Percentiles rank a stretch among this genome's conserved stretches.
These are phyloP conservation scores for Characodon lateralis DNA, from an alignment of 2,797 vertebrate species.

Conservation along the genomic window DNA sequence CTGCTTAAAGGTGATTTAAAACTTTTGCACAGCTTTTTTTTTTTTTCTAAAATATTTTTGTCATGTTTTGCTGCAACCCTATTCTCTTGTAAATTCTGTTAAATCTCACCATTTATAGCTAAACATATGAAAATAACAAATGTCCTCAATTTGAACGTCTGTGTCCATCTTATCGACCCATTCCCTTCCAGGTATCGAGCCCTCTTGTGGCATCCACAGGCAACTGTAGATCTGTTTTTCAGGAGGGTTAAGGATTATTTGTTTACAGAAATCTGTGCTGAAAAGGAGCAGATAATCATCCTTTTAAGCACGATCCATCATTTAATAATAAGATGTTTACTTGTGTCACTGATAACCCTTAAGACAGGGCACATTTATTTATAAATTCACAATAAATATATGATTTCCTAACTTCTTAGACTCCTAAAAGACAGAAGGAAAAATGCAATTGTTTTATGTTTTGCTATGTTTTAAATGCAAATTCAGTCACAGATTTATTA, in stretches of 20 bases:
- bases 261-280: constrained; percentile 61
- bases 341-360: constrained; percentile 26
- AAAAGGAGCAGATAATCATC: constrained; percentile 62
- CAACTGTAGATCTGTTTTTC: constrained; percentile 35
- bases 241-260: constrained; percentile 65
- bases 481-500: not conserved
- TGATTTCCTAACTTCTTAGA: not conserved
- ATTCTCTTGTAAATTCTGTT: constrained; percentile 13
- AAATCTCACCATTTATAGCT: constrained; percentile 21
- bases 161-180: constrained; percentile 11
- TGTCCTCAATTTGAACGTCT: not conserved
- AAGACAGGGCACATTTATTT: constrained; percentile 30
- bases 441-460: not conserved
- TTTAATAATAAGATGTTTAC: constrained; percentile 36
- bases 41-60: not conserved
- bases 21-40: not conserved
- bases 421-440: not conserved
- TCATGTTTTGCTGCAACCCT: not conserved
- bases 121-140: constrained; percentile 10
- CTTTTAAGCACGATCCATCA: constrained; percentile 35
- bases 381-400: not conserved
- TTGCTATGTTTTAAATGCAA: too few species aligned
- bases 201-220: constrained; percentile 63
- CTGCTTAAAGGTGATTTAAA: not conserved
- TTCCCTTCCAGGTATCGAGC: constrained; percentile 27